phyloP scores from a whole-genome alignment of 2,113 vertebrate species.

The Gavia stellata region DNA sequence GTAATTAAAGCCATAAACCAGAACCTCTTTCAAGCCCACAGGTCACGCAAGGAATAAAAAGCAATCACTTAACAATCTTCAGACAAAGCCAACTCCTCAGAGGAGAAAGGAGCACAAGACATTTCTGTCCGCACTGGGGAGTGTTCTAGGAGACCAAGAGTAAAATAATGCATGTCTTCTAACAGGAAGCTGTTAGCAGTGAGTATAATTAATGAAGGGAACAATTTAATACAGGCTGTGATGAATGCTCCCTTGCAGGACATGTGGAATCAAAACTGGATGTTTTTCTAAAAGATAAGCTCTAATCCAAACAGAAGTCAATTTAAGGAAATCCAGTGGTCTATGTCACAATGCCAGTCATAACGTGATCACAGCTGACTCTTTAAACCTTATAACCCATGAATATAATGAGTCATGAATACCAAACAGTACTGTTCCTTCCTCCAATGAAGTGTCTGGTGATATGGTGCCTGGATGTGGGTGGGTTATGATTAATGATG shows the following conservation, averaged over 20 bases:
- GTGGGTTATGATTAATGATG: slow-evolving; percentile 4
- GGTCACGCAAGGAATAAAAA: neutral
- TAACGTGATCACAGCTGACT: neutral
- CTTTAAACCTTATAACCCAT: neutral
- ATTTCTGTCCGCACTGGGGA: neutral
- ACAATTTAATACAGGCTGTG: neutral
- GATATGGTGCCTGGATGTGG: neutral
- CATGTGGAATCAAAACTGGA: slow-evolving; percentile 16
- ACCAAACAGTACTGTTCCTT: slow-evolving; percentile 26
- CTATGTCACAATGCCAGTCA: neutral
- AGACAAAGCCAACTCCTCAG: neutral
- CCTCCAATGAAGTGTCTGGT: neutral
- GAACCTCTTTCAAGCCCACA: neutral
- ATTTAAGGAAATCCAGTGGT: neutral
- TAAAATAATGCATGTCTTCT: neutral
- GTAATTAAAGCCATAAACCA: neutral
- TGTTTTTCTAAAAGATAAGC: slow-evolving; percentile 39
- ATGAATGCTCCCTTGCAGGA: neutral
- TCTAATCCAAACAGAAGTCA: slow-evolving; percentile 32
- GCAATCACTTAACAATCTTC: neutral
- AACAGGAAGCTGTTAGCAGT: neutral
- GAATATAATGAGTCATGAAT: slow-evolving; percentile 20
- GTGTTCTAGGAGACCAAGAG: neutral
- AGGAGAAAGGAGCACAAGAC: neutral
- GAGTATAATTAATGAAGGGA: neutral